A percentile compares a stretch with the other conserved stretches of the same genome.
Conservation (phyloP, 2,888 invertebrate genomes). For the Cremastinae sp. region DNA sequence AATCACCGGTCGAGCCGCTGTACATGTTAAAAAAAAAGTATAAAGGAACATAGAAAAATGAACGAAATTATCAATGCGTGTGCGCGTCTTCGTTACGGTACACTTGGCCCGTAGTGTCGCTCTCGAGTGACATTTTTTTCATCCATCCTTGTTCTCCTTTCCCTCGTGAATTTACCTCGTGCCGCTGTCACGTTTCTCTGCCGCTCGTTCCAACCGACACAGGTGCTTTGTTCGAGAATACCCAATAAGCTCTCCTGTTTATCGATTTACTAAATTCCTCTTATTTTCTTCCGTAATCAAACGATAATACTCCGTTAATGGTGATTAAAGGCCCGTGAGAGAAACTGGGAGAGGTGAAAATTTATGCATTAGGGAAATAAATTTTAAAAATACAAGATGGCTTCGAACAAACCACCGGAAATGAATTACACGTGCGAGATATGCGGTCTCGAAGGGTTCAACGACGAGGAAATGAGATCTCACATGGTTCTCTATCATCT, state of each 20-base stretch:
- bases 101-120: constrained; percentile 4
- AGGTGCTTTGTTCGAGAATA: constrained; percentile 15
- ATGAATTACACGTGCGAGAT: constrained; percentile 88
- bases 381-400: constrained; percentile 67
- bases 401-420: constrained; percentile 83
- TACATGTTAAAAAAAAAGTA: constrained; percentile 32
- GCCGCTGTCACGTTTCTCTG: neutral
- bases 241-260: constrained; percentile 19
- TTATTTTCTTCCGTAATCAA: constrained; percentile 42
- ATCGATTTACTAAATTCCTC: constrained; percentile 47
- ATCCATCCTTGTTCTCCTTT: no score
- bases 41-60: neutral
- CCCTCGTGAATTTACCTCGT: constrained; percentile 1
- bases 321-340: neutral
- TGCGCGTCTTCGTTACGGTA: constrained; percentile 13
- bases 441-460: constrained; percentile 91
- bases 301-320: constrained; percentile 13
- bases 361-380: neutral
- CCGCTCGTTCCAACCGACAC: neutral
- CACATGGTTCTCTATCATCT: constrained; percentile 91
- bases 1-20: constrained; percentile 30
- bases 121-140: constrained; percentile 8
- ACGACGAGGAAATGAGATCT: constrained; percentile 88
- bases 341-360: neutral
- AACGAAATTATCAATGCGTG: neutral